A percentile compares a stretch with the other conserved stretches of the same genome.
Conservation (phyloP, 2,888 invertebrate genomes). For the Dilophus febrilis region DNA sequence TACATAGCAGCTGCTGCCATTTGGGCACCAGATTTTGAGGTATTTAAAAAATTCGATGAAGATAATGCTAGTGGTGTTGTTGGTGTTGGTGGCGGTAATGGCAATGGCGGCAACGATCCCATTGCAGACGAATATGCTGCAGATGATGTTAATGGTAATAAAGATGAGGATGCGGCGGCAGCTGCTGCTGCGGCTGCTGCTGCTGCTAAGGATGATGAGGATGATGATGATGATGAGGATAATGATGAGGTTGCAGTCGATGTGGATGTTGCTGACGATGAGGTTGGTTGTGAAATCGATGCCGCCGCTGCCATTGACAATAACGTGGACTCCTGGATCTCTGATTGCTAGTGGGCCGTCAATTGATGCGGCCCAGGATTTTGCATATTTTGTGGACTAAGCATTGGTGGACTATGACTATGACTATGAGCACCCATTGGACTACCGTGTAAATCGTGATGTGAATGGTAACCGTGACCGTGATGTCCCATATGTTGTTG, state of each 20-base stretch:
- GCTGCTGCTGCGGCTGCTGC: neutral
- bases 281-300: constrained; percentile 21
- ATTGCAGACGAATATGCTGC: neutral
- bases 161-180: neutral
- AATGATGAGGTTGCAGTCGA: no score
- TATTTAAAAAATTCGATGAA: neutral
- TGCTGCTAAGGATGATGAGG: constrained; percentile 18
- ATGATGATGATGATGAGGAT: constrained; percentile 10
- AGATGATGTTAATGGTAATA: constrained; percentile 19
- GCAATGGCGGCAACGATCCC: neutral
- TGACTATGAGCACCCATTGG: constrained; percentile 70
- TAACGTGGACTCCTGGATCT: constrained; percentile 53
- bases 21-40: constrained; percentile 15
- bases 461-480: constrained; percentile 48
- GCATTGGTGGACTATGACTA: constrained; percentile 64
- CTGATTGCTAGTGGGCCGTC: constrained; percentile 69
- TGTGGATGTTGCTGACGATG: constrained; percentile 3
- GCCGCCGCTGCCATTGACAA: constrained; percentile 21
- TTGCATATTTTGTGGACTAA: constrained; percentile 59
- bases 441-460: constrained; percentile 70
- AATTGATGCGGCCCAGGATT: constrained; percentile 60
- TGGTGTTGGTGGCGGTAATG: constrained; percentile 10
- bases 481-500: constrained; percentile 48
- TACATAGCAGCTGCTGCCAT: constrained; percentile 14
- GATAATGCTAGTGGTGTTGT: constrained; percentile 18